Evolutionary conservation across 2,113 vertebrate genomes (phyloP).

Genomic region (Eudorcas thomsonii): DNA sequence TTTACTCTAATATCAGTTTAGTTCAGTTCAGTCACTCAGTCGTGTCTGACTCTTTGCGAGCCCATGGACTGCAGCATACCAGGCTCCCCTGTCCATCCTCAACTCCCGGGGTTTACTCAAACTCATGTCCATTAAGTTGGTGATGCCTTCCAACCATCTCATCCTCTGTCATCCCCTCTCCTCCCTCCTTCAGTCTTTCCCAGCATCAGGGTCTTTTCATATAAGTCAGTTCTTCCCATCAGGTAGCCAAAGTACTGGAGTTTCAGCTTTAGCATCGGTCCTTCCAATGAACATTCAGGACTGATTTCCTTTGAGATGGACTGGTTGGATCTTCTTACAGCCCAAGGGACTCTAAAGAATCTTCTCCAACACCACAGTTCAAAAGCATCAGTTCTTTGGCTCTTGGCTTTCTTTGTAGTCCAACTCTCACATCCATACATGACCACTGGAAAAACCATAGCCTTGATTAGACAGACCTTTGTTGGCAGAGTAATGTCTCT

Average conservation of each 20-base stretch:
- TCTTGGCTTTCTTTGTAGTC: neutral
- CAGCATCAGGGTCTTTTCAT: neutral
- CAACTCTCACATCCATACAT: neutral
- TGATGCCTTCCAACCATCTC: neutral
- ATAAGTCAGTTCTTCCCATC: neutral
- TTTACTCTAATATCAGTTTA: neutral
- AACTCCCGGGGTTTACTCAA: neutral
- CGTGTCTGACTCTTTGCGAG: neutral
- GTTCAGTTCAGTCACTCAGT: neutral
- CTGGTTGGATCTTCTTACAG: neutral
- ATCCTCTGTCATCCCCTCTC: neutral
- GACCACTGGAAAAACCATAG: neutral
- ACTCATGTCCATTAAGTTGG: neutral
- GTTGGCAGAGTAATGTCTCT: neutral
- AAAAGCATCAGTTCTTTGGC: neutral
- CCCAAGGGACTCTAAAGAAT: neutral
- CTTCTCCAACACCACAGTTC: neutral
- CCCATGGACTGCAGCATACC: neutral
- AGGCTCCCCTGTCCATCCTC: neutral
- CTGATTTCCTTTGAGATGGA: neutral
- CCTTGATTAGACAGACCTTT: neutral
- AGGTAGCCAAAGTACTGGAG: neutral
- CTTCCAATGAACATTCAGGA: neutral
- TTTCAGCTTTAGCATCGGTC: neutral
- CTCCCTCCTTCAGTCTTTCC: neutral